Conservation (phyloP, 2,888 invertebrate species). For the Helleia helle region DNA sequence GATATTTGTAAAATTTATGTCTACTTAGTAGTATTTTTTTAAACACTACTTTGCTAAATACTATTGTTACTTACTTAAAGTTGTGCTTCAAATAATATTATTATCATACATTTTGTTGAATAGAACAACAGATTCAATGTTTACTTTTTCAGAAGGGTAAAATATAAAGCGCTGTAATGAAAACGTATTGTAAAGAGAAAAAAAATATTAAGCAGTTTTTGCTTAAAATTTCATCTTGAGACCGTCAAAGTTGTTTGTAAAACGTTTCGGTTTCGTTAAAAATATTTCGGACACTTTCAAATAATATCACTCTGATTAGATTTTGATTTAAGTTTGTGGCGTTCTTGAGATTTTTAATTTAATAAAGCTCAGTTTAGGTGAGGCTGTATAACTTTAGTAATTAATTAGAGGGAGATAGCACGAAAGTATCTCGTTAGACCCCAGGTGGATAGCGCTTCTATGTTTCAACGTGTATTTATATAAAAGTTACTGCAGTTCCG, state of each 20-base stretch:
- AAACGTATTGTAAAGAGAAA: background rate
- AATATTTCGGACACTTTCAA: background rate
- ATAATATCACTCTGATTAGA: constrained; percentile 4
- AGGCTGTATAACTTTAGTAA: constrained; percentile 41
- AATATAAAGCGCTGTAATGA: background rate
- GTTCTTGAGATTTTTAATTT: constrained; percentile 9
- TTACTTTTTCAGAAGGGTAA: too few species aligned
- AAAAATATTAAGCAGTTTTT: background rate
- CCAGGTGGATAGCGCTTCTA: constrained; percentile 46
- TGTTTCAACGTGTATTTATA: constrained; percentile 16
- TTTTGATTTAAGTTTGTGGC: constrained; percentile 9
- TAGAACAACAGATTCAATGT: background rate
- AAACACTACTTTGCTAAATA: too few species aligned
- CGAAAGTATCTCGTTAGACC: constrained; percentile 26
- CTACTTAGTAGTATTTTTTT: too few species aligned
- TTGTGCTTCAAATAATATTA: too few species aligned
- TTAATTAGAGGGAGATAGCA: constrained; percentile 46
- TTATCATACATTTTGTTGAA: background rate
- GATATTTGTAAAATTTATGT: too few species aligned
- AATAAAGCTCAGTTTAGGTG: constrained; percentile 5
- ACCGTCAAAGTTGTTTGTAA: background rate
- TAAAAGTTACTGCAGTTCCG: constrained; percentile 22
- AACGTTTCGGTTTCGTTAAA: background rate
- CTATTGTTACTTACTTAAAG: too few species aligned
- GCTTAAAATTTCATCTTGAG: background rate